Base-by-base conservation (phyloP, 2,113 vertebrate genomes). In the Sinocyclocheilus anophthalmus region DNA sequence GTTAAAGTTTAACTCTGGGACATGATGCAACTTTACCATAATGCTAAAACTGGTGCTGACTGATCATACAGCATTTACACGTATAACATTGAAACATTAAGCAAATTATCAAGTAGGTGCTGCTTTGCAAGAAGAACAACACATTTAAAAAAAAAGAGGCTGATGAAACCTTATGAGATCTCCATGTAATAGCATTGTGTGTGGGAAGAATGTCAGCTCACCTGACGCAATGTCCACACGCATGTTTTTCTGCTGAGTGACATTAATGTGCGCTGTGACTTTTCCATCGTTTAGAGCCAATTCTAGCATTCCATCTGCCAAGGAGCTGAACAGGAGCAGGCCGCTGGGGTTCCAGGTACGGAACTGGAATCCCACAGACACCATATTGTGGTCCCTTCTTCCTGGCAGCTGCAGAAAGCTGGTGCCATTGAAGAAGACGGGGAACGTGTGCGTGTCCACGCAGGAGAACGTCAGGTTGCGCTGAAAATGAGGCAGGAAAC, bases 391-490 rank as follows among this genome's bases (percentile, higher is more conserved):
- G 86, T 93, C 92, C 18, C 91, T 93, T 61, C 96, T 94, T 16
- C 98, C 98, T 0, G 96, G 96, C 45, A 99, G 95, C 93, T 98
- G 97, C 90, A 99, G 94, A 84, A 96, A 99, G 92, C 98, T 99
- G 88, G 96, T 98, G 67, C 95, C 96, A 14, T 98, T 99, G 93
- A 99, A 99, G 90, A 99, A 99, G 55, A 99, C 97, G 0, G 98
- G 97, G 16, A 98, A 97, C 0, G 95, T 95, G 89, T 97, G 97
- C 24, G 96, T 96, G 89, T 99, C 98, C 94, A 96, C 93, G 1
- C 98, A 99, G 3, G 96, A 95, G 93, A 99, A 99, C 79, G 97
- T 97, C 92, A 99, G 86, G 91, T 99, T 98, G 48, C 96, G 97
- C 98, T 99, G 88, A 26, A 87, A 87, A 73, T 2, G 59, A 50